Percentiles rank a stretch among this genome's conserved stretches.
Conservation (phyloP, 2,113 vertebrate species). For the Xyliphius kryptos region DNA sequence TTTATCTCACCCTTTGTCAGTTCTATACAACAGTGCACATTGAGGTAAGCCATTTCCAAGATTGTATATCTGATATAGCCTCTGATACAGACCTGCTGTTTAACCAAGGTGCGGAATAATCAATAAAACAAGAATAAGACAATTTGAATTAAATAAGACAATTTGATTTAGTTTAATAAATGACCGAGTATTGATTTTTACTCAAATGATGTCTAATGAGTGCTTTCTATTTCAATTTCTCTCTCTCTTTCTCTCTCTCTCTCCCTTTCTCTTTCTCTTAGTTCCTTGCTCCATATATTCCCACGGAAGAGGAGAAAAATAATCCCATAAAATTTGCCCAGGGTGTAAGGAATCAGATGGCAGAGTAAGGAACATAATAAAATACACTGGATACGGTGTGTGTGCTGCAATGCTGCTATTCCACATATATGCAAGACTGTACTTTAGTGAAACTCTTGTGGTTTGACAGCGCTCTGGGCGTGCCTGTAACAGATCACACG, state of each 20-base stretch:
- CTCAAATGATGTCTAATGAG: too few species aligned
- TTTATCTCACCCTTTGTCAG: conserved; percentile 83
- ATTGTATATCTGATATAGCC: background rate
- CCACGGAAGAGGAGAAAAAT: conserved; percentile 80
- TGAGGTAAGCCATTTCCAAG: conserved; percentile 69
- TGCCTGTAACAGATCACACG: conserved; percentile 90
- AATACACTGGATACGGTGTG: too few species aligned
- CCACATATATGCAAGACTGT: too few species aligned
- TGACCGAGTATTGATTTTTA: too few species aligned
- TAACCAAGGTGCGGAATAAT: too few species aligned
- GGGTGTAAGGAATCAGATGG: conserved; percentile 80
- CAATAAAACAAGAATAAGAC: too few species aligned
- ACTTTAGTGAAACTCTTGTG: background rate
- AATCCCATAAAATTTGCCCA: conserved; percentile 74
- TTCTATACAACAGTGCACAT: conserved; percentile 84
- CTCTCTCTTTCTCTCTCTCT: too few species aligned
- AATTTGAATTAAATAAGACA: too few species aligned
- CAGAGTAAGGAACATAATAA: too few species aligned
- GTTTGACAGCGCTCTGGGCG: conserved; percentile 67
- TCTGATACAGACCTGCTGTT: background rate
- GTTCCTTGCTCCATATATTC: conserved; percentile 84
- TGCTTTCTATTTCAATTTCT: too few species aligned
- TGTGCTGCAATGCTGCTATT: too few species aligned
- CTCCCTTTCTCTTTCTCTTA: conserved; percentile 54
- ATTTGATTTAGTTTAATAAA: too few species aligned